Evolutionary conservation across 2,113 vertebrate species (phyloP).

Genomic region (Brachyhypopomus gauderio): DNA sequence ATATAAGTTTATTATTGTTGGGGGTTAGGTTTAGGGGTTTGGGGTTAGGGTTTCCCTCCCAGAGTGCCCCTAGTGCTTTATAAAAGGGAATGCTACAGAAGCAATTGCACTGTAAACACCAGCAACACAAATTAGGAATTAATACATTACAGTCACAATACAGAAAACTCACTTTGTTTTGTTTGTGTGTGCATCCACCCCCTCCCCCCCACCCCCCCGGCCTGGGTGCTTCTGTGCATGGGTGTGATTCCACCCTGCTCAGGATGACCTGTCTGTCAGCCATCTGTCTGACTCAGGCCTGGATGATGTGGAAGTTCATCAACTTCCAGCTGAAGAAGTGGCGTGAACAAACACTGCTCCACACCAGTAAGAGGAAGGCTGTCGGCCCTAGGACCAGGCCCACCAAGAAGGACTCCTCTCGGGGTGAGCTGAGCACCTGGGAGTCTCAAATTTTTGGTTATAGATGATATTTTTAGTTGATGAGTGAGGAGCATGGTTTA

Average conservation of each 20-base stretch:
- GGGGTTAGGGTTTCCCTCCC: too few relatives aligned
- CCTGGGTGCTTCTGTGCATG: neutral
- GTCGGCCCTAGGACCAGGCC: conserved; percentile 77
- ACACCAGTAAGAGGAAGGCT: conserved; percentile 76
- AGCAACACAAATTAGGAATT: too few relatives aligned
- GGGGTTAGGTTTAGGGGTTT: too few relatives aligned
- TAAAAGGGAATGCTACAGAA: too few relatives aligned
- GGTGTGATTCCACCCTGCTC: neutral
- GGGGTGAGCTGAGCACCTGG: conserved; percentile 64
- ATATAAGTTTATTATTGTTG: too few relatives aligned
- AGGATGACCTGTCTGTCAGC: conserved; percentile 84
- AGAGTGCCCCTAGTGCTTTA: too few relatives aligned
- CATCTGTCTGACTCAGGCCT: conserved; percentile 83
- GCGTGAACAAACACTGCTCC: conserved; percentile 80
- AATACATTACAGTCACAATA: too few relatives aligned
- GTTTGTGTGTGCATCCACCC: neutral
- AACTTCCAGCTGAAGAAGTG: conserved; percentile 86
- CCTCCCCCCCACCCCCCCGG: neutral
- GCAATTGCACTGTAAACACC: too few relatives aligned
- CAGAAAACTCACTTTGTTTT: neutral
- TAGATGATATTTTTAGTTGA: neutral
- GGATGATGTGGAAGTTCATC: conserved; percentile 91
- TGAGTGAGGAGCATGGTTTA: neutral
- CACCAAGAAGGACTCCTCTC: conserved; percentile 73
- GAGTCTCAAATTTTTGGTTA: neutral